phyloP scores from a whole-genome alignment of 1,140 invertebrate genomes.

The Laupala kohalensis region DNA sequence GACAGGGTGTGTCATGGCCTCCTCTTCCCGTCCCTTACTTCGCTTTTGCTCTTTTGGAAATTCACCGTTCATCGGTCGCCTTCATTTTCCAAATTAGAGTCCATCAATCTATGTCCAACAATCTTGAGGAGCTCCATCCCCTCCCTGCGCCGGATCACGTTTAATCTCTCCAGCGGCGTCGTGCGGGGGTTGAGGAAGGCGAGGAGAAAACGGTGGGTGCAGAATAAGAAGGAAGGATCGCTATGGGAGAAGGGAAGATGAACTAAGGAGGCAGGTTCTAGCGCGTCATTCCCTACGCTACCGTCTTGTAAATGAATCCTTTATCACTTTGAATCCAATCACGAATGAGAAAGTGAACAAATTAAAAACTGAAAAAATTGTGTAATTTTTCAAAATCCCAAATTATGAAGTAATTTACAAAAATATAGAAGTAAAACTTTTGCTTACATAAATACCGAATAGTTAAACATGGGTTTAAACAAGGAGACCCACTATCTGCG shows the following conservation, averaged over 20 bases:
- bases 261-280: neutral
- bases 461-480: too few relatives aligned
- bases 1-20: neutral
- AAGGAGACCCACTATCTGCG: too few relatives aligned
- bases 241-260: neutral
- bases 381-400: too few relatives aligned
- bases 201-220: neutral
- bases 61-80: slow-evolving; percentile 11
- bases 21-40: neutral
- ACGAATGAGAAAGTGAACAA: too few relatives aligned
- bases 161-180: neutral
- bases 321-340: too few relatives aligned
- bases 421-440: too few relatives aligned
- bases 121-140: neutral
- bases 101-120: slow-evolving; percentile 14
- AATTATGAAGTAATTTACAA: too few relatives aligned
- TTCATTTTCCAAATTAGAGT: slow-evolving; percentile 14
- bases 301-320: too few relatives aligned
- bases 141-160: neutral
- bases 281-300: neutral
- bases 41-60: neutral
- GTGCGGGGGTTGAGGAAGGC: too few relatives aligned
- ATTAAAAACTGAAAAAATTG: too few relatives aligned
- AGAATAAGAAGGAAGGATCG: neutral
- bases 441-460: too few relatives aligned